Conservation (phyloP, 64 coral and sea anemone species). For the Orbicella faveolata region DNA sequence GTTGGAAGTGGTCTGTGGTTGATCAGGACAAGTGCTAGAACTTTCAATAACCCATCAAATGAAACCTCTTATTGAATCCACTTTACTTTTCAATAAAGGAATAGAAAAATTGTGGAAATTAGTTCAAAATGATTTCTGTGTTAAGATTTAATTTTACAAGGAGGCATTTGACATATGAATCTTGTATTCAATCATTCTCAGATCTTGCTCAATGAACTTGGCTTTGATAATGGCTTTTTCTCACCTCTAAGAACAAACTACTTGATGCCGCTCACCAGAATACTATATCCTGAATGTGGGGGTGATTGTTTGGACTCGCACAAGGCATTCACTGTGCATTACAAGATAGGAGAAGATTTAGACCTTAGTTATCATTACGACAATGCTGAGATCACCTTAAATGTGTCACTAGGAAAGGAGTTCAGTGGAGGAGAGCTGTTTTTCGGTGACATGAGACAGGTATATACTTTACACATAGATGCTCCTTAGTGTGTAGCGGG, state of each 20-base stretch:
- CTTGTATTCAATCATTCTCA: conserved; percentile 3
- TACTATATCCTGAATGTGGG: conserved; percentile 80
- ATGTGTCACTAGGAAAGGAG: conserved; percentile 82
- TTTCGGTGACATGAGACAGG: conserved; percentile 94
- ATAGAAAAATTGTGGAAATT: no score
- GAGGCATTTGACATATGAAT: background rate
- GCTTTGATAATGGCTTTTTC: conserved; percentile 80
- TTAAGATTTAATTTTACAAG: background rate
- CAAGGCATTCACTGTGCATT: conserved; percentile 98
- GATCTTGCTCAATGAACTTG: conserved; percentile 90
- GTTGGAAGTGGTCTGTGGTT: no score
- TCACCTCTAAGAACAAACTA: conserved; percentile 74
- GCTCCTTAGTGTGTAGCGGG: no score
- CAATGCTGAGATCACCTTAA: conserved; percentile 95
- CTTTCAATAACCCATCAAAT: no score
- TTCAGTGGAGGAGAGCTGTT: conserved; percentile 85
- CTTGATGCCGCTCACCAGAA: conserved; percentile 67
- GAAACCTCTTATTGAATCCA: no score
- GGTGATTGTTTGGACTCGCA: conserved; percentile 82
- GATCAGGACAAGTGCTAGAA: no score
- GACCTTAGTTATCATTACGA: conserved; percentile 96
- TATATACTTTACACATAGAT: background rate
- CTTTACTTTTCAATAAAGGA: no score
- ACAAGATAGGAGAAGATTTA: conserved; percentile 86
- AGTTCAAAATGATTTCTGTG: background rate